Evolutionary conservation across 2,888 invertebrate species (phyloP).

Genomic region (Dasypogon diadema): DNA sequence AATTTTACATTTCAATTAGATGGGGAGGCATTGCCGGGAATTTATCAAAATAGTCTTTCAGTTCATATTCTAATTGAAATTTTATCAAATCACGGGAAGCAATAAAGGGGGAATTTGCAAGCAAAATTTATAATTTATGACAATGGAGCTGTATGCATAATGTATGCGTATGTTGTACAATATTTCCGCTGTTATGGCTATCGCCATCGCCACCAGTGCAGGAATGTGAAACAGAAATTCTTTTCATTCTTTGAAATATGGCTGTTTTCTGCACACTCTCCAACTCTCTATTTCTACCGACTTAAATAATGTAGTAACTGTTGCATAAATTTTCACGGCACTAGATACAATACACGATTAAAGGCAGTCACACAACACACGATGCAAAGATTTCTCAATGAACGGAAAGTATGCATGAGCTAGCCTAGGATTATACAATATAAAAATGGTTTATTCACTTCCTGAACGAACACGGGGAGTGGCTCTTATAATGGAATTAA

Average conservation of each 20-base stretch:
- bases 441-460: not conserved
- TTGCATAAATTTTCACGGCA: constrained; percentile 39
- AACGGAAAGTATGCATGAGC: not conserved
- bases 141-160: constrained; percentile 38
- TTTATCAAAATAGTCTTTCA: constrained; percentile 48
- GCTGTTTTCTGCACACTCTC: not conserved
- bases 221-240: not conserved
- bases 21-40: constrained; percentile 3
- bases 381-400: constrained; percentile 13
- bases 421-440: constrained; percentile 3
- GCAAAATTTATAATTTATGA: constrained; percentile 47
- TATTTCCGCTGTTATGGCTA: constrained; percentile 26
- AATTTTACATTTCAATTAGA: constrained; percentile 49
- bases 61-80: constrained; percentile 50
- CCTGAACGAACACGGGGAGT: not conserved
- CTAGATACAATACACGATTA: constrained; percentile 30
- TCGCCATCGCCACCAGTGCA: not conserved
- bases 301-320: constrained; percentile 16
- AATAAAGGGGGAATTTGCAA: constrained; percentile 45
- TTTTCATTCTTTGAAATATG: constrained; percentile 31
- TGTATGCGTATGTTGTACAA: constrained; percentile 34
- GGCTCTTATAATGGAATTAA: too few relatives aligned
- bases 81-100: constrained; percentile 48
- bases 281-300: not conserved
- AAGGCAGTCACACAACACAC: constrained; percentile 7